phyloP scores from a whole-genome alignment of 2,797 vertebrate species.

The Aldrovandia affinis region DNA sequence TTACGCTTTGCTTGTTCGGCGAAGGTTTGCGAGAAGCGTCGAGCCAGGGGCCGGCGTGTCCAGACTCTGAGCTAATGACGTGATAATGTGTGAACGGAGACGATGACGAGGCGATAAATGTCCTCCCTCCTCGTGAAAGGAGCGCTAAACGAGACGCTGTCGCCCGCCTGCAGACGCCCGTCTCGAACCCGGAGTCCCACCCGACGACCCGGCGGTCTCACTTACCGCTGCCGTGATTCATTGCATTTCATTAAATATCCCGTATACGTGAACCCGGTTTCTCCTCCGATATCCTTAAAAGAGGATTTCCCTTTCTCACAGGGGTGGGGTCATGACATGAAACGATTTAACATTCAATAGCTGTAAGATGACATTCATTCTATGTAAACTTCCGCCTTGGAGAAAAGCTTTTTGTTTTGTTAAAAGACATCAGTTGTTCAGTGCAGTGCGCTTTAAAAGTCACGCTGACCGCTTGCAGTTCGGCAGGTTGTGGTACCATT shows the following conservation, averaged over 20 bases:
- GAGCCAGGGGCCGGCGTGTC: conserved; percentile 5
- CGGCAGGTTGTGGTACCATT: neutral
- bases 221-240: conserved; percentile 57
- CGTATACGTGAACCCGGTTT: conserved; percentile 56
- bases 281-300: conserved; percentile 46
- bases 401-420: neutral
- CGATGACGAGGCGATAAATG: conserved; percentile 23
- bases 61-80: conserved; percentile 23
- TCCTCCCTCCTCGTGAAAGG: neutral
- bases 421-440: neutral
- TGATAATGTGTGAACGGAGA: conserved; percentile 34
- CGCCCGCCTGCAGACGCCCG: neutral
- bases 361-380: neutral
- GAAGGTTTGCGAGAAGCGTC: neutral
- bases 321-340: too few species aligned
- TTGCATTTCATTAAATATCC: conserved; percentile 54
- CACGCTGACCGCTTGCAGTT: neutral
- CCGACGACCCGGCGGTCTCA: neutral
- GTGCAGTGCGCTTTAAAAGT: neutral
- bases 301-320: neutral
- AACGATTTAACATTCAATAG: neutral
- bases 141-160: conserved; percentile 3
- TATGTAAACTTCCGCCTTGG: neutral
- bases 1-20: neutral
- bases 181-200: conserved; percentile 30